phyloP scores from a whole-genome alignment of 2,113 vertebrate species.

The Brienomyrus brachyistius region DNA sequence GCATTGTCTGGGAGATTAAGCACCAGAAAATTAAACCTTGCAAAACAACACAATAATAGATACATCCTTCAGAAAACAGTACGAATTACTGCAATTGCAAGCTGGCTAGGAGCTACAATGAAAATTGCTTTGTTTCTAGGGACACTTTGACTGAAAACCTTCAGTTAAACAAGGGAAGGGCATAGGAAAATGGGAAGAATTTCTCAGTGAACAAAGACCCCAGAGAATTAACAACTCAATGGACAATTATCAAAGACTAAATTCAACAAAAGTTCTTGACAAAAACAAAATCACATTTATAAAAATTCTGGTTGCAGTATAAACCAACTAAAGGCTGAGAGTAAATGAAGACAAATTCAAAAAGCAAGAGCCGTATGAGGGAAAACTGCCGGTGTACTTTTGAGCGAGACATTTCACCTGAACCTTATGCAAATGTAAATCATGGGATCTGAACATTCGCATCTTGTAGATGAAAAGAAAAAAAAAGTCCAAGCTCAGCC shows the following conservation, averaged over 20 bases:
- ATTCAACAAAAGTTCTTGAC: constrained; percentile 41
- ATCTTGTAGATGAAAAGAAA: neutral
- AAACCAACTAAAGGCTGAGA: neutral
- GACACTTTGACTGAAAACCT: constrained; percentile 26
- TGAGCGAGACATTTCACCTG: neutral
- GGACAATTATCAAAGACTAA: constrained; percentile 28
- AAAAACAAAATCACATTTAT: neutral
- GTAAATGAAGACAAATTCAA: neutral
- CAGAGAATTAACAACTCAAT: constrained; percentile 33
- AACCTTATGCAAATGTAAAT: neutral
- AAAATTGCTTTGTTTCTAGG: neutral
- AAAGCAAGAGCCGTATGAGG: neutral
- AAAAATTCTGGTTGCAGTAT: neutral
- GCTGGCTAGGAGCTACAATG: constrained; percentile 27
- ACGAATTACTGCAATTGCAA: constrained; percentile 13
- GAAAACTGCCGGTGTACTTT: neutral
- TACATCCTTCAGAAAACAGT: constrained; percentile 23
- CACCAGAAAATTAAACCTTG: constrained; percentile 16
- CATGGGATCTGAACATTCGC: neutral
- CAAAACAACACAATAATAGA: constrained; percentile 32
- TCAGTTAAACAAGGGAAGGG: constrained; percentile 12
- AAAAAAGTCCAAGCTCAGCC: neutral
- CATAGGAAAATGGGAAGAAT: constrained; percentile 13
- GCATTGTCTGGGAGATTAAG: constrained; percentile 38
- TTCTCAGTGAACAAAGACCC: constrained; percentile 12